Percentiles rank a stretch among this genome's conserved stretches.
phyloP scores from a whole-genome alignment of 2,797 vertebrate species.

The Anas bernieri region DNA sequence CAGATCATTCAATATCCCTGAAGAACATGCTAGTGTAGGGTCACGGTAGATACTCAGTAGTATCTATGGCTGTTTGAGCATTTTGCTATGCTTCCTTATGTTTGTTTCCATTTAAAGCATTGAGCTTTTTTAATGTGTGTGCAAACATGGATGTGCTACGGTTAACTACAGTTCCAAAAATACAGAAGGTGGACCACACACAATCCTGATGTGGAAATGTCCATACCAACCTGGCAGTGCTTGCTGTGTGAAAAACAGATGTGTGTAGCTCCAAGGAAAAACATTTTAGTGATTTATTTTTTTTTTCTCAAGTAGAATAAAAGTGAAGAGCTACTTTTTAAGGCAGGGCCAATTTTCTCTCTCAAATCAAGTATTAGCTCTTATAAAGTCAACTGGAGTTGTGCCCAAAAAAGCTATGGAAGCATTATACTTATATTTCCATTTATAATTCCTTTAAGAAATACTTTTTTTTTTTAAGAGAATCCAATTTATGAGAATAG shows the following conservation, averaged over 20 bases:
- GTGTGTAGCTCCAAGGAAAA: background rate
- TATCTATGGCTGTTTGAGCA: background rate
- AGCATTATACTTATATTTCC: background rate
- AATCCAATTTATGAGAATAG: background rate
- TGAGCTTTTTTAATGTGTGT: background rate
- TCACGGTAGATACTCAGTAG: background rate
- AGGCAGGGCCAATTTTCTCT: background rate
- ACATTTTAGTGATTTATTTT: background rate
- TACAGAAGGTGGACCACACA: background rate
- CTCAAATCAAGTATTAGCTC: background rate
- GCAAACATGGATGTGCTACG: accelerated
- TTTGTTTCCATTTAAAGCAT: background rate
- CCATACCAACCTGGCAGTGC: background rate
- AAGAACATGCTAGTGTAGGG: background rate
- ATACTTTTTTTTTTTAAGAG: background rate
- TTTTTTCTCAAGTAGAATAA: background rate
- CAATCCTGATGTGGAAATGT: background rate
- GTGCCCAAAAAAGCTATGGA: background rate
- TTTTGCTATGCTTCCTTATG: background rate
- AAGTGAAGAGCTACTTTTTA: background rate
- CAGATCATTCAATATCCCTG: background rate
- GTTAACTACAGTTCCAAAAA: background rate
- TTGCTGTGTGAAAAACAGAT: background rate
- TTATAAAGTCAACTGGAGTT: background rate
- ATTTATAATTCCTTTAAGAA: background rate